phyloP scores from a whole-genome alignment of 2,888 invertebrate genomes.

The Macrosiphum euphorbiae region DNA sequence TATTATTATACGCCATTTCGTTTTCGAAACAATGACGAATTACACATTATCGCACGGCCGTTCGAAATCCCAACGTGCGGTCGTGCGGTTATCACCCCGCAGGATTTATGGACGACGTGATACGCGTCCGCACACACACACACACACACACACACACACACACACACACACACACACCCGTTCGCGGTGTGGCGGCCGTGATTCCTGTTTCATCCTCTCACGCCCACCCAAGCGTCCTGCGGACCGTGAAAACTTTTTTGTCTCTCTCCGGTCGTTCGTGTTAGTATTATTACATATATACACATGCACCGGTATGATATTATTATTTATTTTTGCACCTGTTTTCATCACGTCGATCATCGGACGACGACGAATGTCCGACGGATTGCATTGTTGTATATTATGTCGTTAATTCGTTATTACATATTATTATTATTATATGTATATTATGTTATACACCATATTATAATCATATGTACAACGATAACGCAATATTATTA shows the following conservation, averaged over 20 bases:
- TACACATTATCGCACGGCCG: constrained; percentile 5
- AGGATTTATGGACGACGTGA: constrained; percentile 62
- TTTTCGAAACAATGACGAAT: constrained; percentile 36
- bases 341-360: constrained; percentile 14
- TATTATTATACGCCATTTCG: neutral
- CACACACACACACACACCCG: neutral
- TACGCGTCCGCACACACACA: constrained; percentile 2
- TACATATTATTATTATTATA: neutral
- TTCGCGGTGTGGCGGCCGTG: constrained; percentile 57
- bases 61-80: constrained; percentile 34
- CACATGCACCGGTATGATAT: neutral
- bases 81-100: constrained; percentile 60
- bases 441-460: too few relatives aligned
- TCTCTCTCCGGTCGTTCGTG: constrained; percentile 5
- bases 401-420: neutral
- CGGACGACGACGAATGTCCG: neutral
- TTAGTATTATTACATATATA: neutral
- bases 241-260: constrained; percentile 60
- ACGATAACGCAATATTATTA: too few relatives aligned
- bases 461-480: too few relatives aligned
- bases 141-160: neutral
- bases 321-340: constrained; percentile 32
- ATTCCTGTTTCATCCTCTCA: constrained; percentile 64
- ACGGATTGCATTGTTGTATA: neutral
- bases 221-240: constrained; percentile 53